Percentiles rank a stretch among this genome's conserved stretches.
These are phyloP conservation scores for Candidula unifasciata DNA, from an alignment of 2,888 invertebrate species.

Conservation along the genomic window DNA sequence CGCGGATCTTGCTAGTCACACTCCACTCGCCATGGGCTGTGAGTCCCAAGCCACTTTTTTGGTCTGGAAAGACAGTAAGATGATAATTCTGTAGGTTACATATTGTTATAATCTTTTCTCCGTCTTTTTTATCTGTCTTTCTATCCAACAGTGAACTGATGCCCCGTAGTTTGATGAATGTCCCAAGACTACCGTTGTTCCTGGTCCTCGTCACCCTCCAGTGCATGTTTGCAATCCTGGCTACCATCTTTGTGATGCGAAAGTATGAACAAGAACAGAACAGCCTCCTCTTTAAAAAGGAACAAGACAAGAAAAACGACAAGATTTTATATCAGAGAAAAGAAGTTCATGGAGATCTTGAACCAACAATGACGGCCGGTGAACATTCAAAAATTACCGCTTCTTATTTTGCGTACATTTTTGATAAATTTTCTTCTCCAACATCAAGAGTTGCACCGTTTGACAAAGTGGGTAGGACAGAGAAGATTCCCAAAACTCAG, in stretches of 20 bases:
- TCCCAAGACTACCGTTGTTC: constrained; percentile 17
- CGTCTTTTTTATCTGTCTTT: neutral
- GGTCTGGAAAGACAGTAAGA: no score
- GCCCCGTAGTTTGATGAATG: constrained; percentile 34
- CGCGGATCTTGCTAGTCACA: no score
- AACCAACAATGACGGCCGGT: neutral
- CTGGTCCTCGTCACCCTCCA: constrained; percentile 28
- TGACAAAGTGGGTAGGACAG: neutral
- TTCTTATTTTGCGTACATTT: neutral
- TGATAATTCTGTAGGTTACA: no score
- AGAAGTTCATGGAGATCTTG: neutral
- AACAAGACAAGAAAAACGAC: neutral
- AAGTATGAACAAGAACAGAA: constrained; percentile 33
- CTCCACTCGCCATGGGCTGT: no score
- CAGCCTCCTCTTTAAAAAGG: neutral
- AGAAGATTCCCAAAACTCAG: neutral
- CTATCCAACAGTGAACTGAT: constrained; percentile 31
- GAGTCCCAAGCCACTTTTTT: no score
- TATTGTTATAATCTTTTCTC: no score
- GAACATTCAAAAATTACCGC: neutral
- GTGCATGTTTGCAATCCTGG: constrained; percentile 33
- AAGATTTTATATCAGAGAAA: neutral
- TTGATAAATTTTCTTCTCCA: neutral
- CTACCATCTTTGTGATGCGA: constrained; percentile 30
- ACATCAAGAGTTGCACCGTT: neutral